Evolutionary conservation across 1,140 invertebrate species (phyloP).

Genomic region (Cydia amplana): DNA sequence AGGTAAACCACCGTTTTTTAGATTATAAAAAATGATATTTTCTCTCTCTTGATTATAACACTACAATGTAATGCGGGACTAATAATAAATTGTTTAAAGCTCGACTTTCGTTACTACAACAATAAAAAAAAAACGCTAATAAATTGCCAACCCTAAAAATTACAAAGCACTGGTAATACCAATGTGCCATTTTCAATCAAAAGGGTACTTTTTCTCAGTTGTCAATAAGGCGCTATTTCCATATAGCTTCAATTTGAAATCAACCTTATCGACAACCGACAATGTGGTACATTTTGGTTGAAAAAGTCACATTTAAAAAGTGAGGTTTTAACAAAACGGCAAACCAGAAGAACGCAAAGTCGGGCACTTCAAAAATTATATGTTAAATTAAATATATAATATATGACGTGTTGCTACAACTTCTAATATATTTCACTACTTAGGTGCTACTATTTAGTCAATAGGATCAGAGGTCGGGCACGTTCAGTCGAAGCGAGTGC

Average conservation of each 20-base stretch:
- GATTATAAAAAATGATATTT: constrained; percentile 52
- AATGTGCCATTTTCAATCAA: too few relatives aligned
- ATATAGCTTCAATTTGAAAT: too few relatives aligned
- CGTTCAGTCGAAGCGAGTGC: constrained; percentile 20
- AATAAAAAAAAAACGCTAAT: not conserved
- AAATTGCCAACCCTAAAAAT: not conserved
- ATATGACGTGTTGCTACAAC: constrained; percentile 61
- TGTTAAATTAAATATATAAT: constrained; percentile 43
- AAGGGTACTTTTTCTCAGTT: too few relatives aligned
- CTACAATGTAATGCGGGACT: constrained; percentile 52
- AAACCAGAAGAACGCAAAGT: not conserved
- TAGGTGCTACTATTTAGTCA: constrained; percentile 51
- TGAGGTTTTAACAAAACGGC: not conserved
- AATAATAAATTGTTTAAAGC: constrained; percentile 31
- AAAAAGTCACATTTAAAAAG: too few relatives aligned
- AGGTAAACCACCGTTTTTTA: constrained; percentile 71
- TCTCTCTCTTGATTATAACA: constrained; percentile 40
- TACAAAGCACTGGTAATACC: too few relatives aligned
- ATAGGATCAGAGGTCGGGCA: constrained; percentile 34
- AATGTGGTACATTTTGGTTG: too few relatives aligned
- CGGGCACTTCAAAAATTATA: constrained; percentile 21
- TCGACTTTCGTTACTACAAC: constrained; percentile 5
- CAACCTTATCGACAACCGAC: too few relatives aligned
- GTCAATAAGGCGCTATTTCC: too few relatives aligned
- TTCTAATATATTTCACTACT: constrained; percentile 54